A percentile compares a stretch with the other conserved stretches of the same genome.
Evolutionary conservation across 2,888 invertebrate species (phyloP).

Genomic region (Crocallis elinguaria): DNA sequence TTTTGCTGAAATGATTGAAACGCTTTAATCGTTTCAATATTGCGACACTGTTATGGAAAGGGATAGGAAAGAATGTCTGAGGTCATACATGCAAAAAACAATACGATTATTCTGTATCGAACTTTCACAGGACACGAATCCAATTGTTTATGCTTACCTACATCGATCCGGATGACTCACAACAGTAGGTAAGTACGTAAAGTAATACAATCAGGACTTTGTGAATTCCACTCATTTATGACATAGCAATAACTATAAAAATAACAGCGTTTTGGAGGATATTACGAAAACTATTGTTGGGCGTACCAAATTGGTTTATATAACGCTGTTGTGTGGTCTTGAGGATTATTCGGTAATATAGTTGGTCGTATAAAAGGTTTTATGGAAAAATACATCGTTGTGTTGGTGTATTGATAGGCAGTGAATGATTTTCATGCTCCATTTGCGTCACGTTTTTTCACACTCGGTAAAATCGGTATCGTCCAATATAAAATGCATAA

Average conservation of each 20-base stretch:
- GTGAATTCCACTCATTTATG: constrained; percentile 3
- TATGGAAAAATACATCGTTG: not conserved
- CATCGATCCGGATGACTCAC: constrained; percentile 6
- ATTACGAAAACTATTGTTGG: constrained; percentile 18
- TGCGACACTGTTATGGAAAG: too few species aligned
- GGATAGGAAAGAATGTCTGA: not conserved
- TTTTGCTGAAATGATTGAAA: too few species aligned
- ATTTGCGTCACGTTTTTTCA: too few species aligned
- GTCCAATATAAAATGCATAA: too few species aligned
- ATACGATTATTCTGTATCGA: not conserved
- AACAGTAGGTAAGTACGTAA: not conserved
- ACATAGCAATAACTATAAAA: constrained; percentile 23
- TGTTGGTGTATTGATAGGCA: not conserved
- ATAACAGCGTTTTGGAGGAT: constrained; percentile 20
- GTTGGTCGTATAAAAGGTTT: not conserved
- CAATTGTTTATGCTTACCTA: constrained; percentile 8
- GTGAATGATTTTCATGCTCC: too few species aligned
- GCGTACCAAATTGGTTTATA: constrained; percentile 21
- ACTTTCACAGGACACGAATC: constrained; percentile 15
- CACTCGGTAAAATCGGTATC: too few species aligned
- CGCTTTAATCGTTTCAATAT: too few species aligned
- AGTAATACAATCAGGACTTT: constrained; percentile 2
- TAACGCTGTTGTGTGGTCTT: constrained; percentile 22
- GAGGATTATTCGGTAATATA: constrained; percentile 5
- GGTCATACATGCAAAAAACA: constrained; percentile 10